Conservation (phyloP, 2,888 invertebrate species). For the Diarsia dahlii region DNA sequence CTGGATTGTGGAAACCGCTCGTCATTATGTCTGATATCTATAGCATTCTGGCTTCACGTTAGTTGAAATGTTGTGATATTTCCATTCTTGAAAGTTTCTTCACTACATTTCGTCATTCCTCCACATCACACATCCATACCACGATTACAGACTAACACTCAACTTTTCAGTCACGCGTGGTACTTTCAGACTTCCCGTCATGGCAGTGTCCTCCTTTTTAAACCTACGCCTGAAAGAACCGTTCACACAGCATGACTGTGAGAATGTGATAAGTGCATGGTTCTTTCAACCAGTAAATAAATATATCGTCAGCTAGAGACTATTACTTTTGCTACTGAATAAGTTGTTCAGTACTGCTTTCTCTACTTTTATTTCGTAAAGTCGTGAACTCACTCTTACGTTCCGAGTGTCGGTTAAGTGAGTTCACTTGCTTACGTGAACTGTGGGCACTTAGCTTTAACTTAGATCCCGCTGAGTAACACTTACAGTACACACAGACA, state of each 20-base stretch:
- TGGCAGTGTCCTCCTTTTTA: no score
- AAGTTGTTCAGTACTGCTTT: constrained; percentile 3
- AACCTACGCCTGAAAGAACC: background rate
- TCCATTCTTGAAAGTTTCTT: no score
- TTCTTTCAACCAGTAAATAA: background rate
- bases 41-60: no score
- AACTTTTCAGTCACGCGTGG: no score
- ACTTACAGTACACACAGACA: constrained; percentile 38
- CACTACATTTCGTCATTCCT: no score
- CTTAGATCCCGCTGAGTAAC: constrained; percentile 64
- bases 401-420: constrained; percentile 35
- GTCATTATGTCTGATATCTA: background rate
- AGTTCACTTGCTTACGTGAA: constrained; percentile 40
- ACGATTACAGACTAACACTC: no score
- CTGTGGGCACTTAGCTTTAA: constrained; percentile 67
- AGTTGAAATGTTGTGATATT: background rate
- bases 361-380: constrained; percentile 18
- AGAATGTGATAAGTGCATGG: background rate
- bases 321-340: background rate
- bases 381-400: constrained; percentile 6
- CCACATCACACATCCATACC: no score
- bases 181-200: no score
- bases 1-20: background rate
- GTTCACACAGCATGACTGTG: background rate
- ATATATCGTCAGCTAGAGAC: background rate